Evolutionary conservation across 2,888 invertebrate genomes (phyloP), one percentile per base, ranked within the genome.

Genomic region (Pyralis farinalis): DNA sequence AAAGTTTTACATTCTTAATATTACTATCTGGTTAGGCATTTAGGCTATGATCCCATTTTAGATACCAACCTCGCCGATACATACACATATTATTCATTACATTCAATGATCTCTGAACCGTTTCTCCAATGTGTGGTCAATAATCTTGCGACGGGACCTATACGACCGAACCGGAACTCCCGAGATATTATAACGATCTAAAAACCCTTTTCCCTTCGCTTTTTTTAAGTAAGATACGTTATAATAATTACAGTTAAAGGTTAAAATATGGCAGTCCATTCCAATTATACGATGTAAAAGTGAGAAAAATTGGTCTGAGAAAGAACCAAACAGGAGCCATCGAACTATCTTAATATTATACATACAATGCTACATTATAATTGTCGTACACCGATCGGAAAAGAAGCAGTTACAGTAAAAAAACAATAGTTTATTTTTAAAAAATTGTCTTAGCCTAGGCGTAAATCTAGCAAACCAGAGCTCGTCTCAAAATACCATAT

Each of bases 261-360:
- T 71, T 74, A 76, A 77, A 75, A 77, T 75, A 83, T 86, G 86
- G 86, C 86, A 87, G 87, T 87, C 78, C 80, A 74, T 78, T 78
- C 70, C 70, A 73, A 77, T 68, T 68, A 68, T 68, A 76, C 62
- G 58, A 75, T 79, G 80, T 83, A 81, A 79, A 82, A 80, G 71
- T 80, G 81, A 78, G 77, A 79, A 80, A 82, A 84, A 83, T 86
- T 86, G 86, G 86, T 87, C 87, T 77, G 78, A 82, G 78, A 63
- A 77, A 75, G 70, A 77, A 71, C 58, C 50, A 61, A 72, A 70
- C 49, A 60, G 66, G 78, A 76, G 64, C 63, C 58, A 61, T 71
- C 56, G 61, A 74, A 71, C 69, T 77, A 75, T 59, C 63, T 64
- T 71, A 71, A 71, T 72, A 73, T 62, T 54, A 71, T 74, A 75